Evolutionary conservation across 2,888 invertebrate species (phyloP).

Genomic region (Trichopoda pennipes): DNA sequence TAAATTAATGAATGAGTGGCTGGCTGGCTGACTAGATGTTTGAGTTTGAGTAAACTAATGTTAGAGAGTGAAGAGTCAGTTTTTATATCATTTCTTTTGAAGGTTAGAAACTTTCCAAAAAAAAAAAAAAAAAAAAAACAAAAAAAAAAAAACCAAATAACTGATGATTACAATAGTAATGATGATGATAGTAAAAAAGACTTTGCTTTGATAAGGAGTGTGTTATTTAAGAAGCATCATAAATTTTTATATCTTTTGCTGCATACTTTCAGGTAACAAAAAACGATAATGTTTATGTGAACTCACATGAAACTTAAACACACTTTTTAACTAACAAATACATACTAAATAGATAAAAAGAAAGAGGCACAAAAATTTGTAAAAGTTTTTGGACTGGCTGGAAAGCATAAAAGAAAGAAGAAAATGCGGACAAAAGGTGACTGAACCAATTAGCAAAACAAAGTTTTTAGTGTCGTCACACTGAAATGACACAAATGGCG

Average conservation of each 20-base stretch:
- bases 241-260: conserved; percentile 46
- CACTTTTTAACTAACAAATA: conserved; percentile 13
- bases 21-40: background rate
- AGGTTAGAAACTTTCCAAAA: conserved; percentile 68
- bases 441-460: conserved; percentile 78
- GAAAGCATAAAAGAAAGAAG: conserved; percentile 3
- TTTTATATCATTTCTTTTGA: conserved; percentile 46
- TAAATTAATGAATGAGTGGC: background rate
- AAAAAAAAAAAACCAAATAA: conserved; percentile 49
- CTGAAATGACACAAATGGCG: conserved; percentile 47
- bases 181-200: conserved; percentile 70
- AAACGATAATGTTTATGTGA: conserved; percentile 72
- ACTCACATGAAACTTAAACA: conserved; percentile 25
- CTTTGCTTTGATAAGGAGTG: conserved; percentile 36
- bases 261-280: conserved; percentile 75
- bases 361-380: conserved; percentile 5
- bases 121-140: conserved; percentile 56
- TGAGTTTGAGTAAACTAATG: background rate
- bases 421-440: conserved; percentile 74
- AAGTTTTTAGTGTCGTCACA: conserved; percentile 60
- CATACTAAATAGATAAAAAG: conserved; percentile 1
- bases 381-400: conserved; percentile 27
- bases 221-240: conserved; percentile 55
- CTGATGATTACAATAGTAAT: conserved; percentile 76
- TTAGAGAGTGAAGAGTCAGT: conserved; percentile 39